phyloP scores from a whole-genome alignment of 2,888 invertebrate species.

The Craniophora ligustri region DNA sequence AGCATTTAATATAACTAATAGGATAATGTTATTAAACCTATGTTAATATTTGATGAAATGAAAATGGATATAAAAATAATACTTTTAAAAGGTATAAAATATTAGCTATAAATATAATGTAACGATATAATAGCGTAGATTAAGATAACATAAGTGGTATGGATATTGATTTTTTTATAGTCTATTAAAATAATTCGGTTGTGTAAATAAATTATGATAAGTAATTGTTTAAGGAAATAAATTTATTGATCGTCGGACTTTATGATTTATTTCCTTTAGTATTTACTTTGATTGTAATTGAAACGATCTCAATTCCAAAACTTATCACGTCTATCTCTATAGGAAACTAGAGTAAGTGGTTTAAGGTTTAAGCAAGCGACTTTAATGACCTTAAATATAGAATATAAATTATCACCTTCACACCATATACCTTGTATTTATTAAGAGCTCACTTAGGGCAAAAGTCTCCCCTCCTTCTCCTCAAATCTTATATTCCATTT shows the following conservation, averaged over 20 bases:
- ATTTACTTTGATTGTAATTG: too few species aligned
- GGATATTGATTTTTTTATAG: constrained; percentile 54
- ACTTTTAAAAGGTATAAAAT: constrained; percentile 70
- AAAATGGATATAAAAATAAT: constrained; percentile 60
- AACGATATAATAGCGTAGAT: constrained; percentile 44
- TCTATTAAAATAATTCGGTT: constrained; percentile 66
- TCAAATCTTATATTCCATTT: too few species aligned
- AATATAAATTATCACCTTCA: too few species aligned
- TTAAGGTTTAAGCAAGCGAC: too few species aligned
- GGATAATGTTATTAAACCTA: constrained; percentile 49
- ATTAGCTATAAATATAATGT: constrained; percentile 32
- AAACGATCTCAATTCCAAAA: too few species aligned
- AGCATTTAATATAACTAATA: constrained; percentile 56
- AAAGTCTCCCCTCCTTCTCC: too few species aligned
- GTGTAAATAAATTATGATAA: constrained; percentile 75
- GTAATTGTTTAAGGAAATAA: constrained; percentile 78
- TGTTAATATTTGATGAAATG: constrained; percentile 54
- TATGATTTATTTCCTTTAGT: constrained; percentile 23
- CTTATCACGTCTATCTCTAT: too few species aligned
- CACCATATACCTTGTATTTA: too few species aligned
- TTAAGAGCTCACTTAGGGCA: too few species aligned
- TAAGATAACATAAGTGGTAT: constrained; percentile 52
- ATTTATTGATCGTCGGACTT: constrained; percentile 75
- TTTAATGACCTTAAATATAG: too few species aligned
- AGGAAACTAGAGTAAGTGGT: too few species aligned